Base-by-base conservation (phyloP, 35 echinoderm and acorn worm genomes). In the Ophiothrix spiculata region DNA sequence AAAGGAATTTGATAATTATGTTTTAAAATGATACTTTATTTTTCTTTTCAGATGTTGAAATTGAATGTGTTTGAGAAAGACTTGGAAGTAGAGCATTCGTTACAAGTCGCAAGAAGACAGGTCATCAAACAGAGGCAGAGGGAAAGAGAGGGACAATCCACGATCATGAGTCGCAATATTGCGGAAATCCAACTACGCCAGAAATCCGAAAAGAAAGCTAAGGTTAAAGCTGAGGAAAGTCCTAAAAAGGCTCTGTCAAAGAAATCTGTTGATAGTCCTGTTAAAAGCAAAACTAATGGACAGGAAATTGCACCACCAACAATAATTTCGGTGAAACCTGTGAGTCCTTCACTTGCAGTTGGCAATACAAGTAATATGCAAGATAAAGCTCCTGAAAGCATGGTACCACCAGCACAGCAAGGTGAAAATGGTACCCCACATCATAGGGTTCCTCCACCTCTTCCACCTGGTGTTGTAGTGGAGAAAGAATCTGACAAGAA, bases 51-150 rank as follows among this genome's bases (percentile, higher is more conserved):
- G 94, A 93, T 97, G 91, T 25, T 97, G 76, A 93, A 93, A 82
- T 42, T 97, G 32, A 40, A 80, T 31, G 91, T 97, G 31, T 97
- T 97, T 88, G 94, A 97, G 77, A 93, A 90, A 56, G 94, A 97
- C 64, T 39, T 97, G 10, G 94, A 97, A 60, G 91, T 77, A 31
- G 94, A 97, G 56, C 94, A 97, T 39, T 97, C 91, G 0, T 42
- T 97, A 74, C 86, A 87, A 19, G 78, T 97, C 1, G 94, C 94
- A 17, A 75, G 94, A 35, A 37, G 91, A 13, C 90, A 90, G 16
- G 91, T 90, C 84, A 91, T 97, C 42, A 76, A 87, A 45, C 34
- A 89, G 12, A 32, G 94, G 31, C 94, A 97, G 78, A 79, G 87
- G 10, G 88, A 87, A 85, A 32, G 88, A 90, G 33, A 93, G 89